phyloP scores from a whole-genome alignment of 2,113 vertebrate genomes.

The Platycercus adscitus region DNA sequence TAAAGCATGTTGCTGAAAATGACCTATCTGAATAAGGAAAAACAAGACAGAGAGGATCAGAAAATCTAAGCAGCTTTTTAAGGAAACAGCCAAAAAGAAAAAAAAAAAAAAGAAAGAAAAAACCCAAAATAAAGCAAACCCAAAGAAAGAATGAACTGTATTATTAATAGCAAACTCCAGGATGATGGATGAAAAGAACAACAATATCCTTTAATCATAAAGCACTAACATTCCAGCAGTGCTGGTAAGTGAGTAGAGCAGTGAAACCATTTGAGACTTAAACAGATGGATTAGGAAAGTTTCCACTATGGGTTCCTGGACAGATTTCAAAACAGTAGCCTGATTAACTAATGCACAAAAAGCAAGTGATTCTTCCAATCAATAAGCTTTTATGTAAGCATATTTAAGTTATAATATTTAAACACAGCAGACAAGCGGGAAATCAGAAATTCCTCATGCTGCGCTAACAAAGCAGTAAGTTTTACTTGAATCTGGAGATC shows the following conservation, averaged over 20 bases:
- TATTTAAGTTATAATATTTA: slow-evolving; percentile 70
- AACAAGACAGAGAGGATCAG: neutral
- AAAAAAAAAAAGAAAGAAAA: too few relatives aligned
- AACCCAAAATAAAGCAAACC: neutral
- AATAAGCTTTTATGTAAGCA: slow-evolving; percentile 69
- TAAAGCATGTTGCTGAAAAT: slow-evolving; percentile 40
- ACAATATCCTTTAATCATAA: slow-evolving; percentile 74
- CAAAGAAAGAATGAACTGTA: neutral
- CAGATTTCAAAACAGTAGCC: slow-evolving; percentile 72
- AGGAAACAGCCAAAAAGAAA: neutral
- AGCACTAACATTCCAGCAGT: slow-evolving; percentile 70
- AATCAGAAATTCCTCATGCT: slow-evolving; percentile 47
- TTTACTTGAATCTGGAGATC: slow-evolving; percentile 1
- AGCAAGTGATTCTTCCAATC: slow-evolving; percentile 68
- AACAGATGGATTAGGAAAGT: slow-evolving; percentile 74
- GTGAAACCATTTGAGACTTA: slow-evolving; percentile 72
- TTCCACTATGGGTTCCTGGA: slow-evolving; percentile 70
- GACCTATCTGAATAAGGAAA: slow-evolving; percentile 14
- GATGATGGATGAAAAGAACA: slow-evolving; percentile 74
- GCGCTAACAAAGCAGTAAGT: slow-evolving; percentile 48
- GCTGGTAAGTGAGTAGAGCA: slow-evolving; percentile 62
- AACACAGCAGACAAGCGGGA: slow-evolving; percentile 52
- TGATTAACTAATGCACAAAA: slow-evolving; percentile 76
- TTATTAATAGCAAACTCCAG: slow-evolving; percentile 71
- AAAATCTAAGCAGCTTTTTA: slow-evolving; percentile 28